Evolutionary conservation across 1,140 invertebrate genomes (phyloP).

Genomic region (Drosophila seguyi): DNA sequence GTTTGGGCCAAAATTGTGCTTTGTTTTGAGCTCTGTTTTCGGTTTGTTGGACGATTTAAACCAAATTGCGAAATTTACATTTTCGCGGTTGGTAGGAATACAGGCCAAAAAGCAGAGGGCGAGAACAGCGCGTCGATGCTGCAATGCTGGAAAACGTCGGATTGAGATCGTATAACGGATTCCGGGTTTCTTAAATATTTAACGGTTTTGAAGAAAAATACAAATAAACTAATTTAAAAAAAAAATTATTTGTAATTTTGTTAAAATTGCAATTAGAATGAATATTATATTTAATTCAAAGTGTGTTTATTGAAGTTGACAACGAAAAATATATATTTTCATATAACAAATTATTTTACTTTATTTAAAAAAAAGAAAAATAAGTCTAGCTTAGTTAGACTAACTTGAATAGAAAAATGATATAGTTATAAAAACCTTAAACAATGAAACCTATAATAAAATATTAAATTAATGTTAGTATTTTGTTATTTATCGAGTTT

Average conservation of each 20-base stretch:
- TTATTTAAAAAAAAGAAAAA: not conserved
- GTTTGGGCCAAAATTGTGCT: not conserved
- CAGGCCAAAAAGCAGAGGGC: conserved; percentile 22
- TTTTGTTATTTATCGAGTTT: too few relatives aligned
- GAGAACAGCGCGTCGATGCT: conserved; percentile 15
- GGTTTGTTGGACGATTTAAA: conserved; percentile 34
- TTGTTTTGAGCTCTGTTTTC: not conserved
- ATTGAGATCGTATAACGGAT: not conserved
- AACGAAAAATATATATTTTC: not conserved
- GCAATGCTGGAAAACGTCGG: conserved; percentile 4
- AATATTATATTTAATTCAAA: not conserved
- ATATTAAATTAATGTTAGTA: too few relatives aligned
- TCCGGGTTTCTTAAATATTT: not conserved
- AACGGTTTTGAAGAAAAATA: not conserved
- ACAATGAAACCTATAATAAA: too few relatives aligned
- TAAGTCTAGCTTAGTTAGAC: too few relatives aligned
- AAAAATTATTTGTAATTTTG: not conserved
- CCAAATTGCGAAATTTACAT: conserved; percentile 68
- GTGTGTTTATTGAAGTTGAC: not conserved
- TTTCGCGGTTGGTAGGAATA: conserved; percentile 57
- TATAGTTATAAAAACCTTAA: too few relatives aligned
- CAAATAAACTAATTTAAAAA: not conserved
- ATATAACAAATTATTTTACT: not conserved
- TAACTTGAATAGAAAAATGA: too few relatives aligned
- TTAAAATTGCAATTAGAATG: not conserved